phyloP scores from a whole-genome alignment of 1,140 invertebrate genomes.

The Nomia melanderi region DNA sequence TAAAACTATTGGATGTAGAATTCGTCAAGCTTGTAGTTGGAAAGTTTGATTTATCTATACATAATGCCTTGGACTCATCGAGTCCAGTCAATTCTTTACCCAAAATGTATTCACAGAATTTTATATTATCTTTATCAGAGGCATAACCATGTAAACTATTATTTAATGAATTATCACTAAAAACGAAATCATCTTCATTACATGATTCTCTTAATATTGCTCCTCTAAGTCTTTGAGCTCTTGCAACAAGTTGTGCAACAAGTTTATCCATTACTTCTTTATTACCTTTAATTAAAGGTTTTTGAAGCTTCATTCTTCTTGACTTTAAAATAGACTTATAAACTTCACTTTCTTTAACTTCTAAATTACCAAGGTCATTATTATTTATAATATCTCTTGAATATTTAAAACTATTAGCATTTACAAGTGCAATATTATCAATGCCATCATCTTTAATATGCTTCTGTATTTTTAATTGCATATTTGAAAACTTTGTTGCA shows the following conservation, averaged over 20 bases:
- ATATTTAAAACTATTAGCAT: conserved; percentile 13
- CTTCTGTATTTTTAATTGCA: conserved; percentile 33
- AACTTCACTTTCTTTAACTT: conserved; percentile 20
- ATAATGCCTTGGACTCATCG: conserved; percentile 70
- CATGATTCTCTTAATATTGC: conserved; percentile 68
- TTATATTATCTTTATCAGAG: conserved; percentile 51
- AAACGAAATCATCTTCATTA: conserved; percentile 60
- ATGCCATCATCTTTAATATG: conserved; percentile 39
- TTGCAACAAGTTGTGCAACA: conserved; percentile 70
- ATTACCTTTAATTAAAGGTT: conserved; percentile 52
- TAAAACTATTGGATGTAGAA: conserved; percentile 46
- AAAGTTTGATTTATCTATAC: conserved; percentile 70
- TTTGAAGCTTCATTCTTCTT: conserved; percentile 50
- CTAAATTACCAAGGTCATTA: background rate
- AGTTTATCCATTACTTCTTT: conserved; percentile 68
- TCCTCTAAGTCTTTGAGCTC: conserved; percentile 71
- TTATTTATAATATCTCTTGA: conserved; percentile 1
- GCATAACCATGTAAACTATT: conserved; percentile 39
- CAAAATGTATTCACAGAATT: conserved; percentile 66
- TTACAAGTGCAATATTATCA: conserved; percentile 18
- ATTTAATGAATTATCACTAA: conserved; percentile 55
- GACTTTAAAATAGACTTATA: conserved; percentile 69
- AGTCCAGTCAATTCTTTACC: conserved; percentile 67
- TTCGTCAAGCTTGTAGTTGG: conserved; percentile 68
- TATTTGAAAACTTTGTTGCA: conserved; percentile 40